Evolutionary conservation across 2,888 invertebrate genomes (phyloP).

Genomic region (Diloba caeruleocephala): DNA sequence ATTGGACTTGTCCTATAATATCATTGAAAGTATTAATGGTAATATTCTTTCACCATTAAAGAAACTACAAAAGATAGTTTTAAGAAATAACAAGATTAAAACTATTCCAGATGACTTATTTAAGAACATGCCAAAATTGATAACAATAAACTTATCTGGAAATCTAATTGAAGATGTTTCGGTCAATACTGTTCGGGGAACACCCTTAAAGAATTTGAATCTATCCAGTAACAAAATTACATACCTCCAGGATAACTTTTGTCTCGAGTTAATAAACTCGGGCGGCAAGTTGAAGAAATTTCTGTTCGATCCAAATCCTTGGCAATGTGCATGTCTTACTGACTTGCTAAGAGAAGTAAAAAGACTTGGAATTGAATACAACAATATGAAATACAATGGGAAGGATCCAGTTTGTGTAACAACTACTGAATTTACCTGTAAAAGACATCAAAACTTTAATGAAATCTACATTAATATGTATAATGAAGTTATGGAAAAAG

Average conservation of each 20-base stretch:
- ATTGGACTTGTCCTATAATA: constrained; percentile 72
- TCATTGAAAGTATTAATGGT: constrained; percentile 65
- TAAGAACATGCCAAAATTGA: constrained; percentile 63
- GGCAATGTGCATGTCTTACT: constrained; percentile 79
- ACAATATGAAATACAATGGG: constrained; percentile 68
- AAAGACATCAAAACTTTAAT: constrained; percentile 68
- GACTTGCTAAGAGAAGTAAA: constrained; percentile 75
- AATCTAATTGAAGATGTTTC: constrained; percentile 72
- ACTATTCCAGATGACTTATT: constrained; percentile 70
- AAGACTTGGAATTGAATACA: constrained; percentile 67
- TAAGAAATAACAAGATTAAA: constrained; percentile 72
- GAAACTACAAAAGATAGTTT: constrained; percentile 66
- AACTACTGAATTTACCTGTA: constrained; percentile 66
- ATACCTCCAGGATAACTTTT: constrained; percentile 77
- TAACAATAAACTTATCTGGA: constrained; percentile 70
- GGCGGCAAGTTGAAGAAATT: constrained; percentile 72
- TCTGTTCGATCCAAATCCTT: constrained; percentile 79
- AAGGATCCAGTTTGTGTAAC: constrained; percentile 73
- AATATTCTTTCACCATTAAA: constrained; percentile 68
- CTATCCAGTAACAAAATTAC: constrained; percentile 74
- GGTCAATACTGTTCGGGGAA: constrained; percentile 71
- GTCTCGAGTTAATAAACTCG: constrained; percentile 72
- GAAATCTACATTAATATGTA: constrained; percentile 66
- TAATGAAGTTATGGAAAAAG: constrained; percentile 49
- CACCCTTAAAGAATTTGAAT: constrained; percentile 72